Conservation (phyloP, 1,140 invertebrate species). For the Leptopilina boulardi region DNA sequence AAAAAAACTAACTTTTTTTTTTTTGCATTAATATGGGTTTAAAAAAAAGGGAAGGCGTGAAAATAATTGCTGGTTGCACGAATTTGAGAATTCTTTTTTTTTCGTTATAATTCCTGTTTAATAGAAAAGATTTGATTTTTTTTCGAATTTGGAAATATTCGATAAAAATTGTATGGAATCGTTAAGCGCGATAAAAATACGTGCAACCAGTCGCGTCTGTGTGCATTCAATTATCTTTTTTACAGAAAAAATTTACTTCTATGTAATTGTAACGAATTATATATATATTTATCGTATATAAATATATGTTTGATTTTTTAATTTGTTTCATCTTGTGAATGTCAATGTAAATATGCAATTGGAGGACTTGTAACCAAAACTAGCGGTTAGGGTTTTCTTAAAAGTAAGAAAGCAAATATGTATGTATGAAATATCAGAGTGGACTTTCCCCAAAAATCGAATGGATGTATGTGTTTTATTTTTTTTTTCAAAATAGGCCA, state of each 20-base stretch:
- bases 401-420: conserved; percentile 42
- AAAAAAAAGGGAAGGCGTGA: background rate
- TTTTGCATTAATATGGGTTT: conserved; percentile 11
- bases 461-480: background rate
- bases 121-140: no score
- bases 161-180: background rate
- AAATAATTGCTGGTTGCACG: background rate
- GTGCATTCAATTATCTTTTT: no score
- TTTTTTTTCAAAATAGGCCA: conserved; percentile 49
- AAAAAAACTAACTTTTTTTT: background rate
- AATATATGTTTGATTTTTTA: conserved; percentile 49
- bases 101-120: background rate
- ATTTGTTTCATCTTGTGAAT: conserved; percentile 42
- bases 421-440: conserved; percentile 36
- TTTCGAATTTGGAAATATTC: no score
- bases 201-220: conserved; percentile 31
- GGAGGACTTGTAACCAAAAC: conserved; percentile 55
- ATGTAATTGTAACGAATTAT: conserved; percentile 43
- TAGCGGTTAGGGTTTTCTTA: conserved; percentile 52
- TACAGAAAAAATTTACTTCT: no score
- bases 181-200: conserved; percentile 7
- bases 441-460: no score
- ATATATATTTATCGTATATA: conserved; percentile 32
- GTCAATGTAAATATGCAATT: conserved; percentile 49
- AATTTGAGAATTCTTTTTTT: background rate